Percentiles rank a stretch among this genome's conserved stretches.
These are phyloP conservation scores for Phengaris arion DNA, from an alignment of 2,888 invertebrate genomes.

Conservation along the genomic window DNA sequence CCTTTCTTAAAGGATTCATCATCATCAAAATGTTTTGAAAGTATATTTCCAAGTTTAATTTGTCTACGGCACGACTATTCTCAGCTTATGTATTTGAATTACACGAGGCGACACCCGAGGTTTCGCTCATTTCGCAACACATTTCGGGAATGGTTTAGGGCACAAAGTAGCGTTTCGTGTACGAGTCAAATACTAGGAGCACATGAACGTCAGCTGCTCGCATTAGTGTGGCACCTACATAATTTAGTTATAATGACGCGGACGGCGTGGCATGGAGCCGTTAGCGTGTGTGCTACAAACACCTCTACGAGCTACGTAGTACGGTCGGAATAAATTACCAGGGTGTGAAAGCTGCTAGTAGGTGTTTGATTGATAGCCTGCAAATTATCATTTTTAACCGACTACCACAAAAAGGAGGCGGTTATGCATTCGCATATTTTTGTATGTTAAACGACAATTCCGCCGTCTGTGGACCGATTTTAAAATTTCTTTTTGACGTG, in stretches of 20 bases:
- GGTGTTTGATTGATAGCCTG: constrained; percentile 35
- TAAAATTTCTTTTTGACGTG: too few species aligned
- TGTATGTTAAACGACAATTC: too few species aligned
- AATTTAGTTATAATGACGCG: constrained; percentile 63
- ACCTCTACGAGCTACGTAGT: constrained; percentile 28
- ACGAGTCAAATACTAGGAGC: constrained; percentile 51
- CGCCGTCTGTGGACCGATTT: too few species aligned
- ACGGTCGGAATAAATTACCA: constrained; percentile 34
- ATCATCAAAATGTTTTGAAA: background rate
- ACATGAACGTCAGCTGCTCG: constrained; percentile 44
- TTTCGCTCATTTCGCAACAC: constrained; percentile 25
- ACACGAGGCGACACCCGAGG: background rate
- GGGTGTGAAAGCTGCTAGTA: constrained; percentile 35
- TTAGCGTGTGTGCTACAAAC: constrained; percentile 44
- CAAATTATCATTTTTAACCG: constrained; percentile 4
- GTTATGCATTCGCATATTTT: too few species aligned
- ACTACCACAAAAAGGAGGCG: background rate
- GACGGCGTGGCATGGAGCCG: constrained; percentile 45
- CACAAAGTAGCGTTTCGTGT: constrained; percentile 48
- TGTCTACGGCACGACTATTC: background rate
- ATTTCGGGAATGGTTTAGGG: constrained; percentile 24
- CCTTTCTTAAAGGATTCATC: background rate
- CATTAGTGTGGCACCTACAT: constrained; percentile 59
- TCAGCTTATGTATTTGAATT: constrained; percentile 20
- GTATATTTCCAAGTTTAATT: constrained; percentile 1